Base-by-base conservation (phyloP, 2,113 vertebrate genomes). In the Aptenodytes forsteri region DNA sequence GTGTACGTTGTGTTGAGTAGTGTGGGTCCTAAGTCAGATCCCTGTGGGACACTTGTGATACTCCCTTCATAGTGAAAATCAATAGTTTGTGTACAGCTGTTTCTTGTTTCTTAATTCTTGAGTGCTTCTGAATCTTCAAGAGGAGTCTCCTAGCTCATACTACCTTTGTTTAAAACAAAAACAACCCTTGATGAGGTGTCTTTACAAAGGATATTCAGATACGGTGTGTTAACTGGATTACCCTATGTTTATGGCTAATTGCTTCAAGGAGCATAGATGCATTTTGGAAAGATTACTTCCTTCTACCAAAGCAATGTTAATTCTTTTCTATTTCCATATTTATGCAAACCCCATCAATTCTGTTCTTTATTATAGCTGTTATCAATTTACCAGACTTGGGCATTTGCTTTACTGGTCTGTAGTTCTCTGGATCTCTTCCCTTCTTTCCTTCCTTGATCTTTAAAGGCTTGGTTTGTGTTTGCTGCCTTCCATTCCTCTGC, bases 1-100 rank as follows among this genome's bases (percentile, higher is more conserved):
- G 0, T 2, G 10, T 65, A 7, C 1, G 0, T 83, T 50, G 20
- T 85, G 30, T 42, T n/a, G 67, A 32, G 17, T 38, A 22, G 30
- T 38, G 27, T 26, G 25, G 6, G 16, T 83, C 30, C 30, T 17
- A 22, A 20, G 30, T 1, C 44, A 29, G 10, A 32, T 61, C 38
- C 40, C 30, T 29, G 0, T 32, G 14, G 25, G 16, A 50, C 4
- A 3, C 40, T 85, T 71, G 29, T 56, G 54, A 11, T 65, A 6
- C 1, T 69, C 18, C 17, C 13, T 76, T 77, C 8, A 1, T 42
- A 36, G 44, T n/a, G 44, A 88, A 94, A 86, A 30, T 6, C 3
- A 55, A 1, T 38, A 3, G 4, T 50, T 90, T 58, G 11, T 66
- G 4, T 67, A 13, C 21, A 61, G n/a, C 36, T 85, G 13, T n/a